Base-by-base conservation (phyloP, 1,140 invertebrate genomes). In the Leptopilina clavipes region DNA sequence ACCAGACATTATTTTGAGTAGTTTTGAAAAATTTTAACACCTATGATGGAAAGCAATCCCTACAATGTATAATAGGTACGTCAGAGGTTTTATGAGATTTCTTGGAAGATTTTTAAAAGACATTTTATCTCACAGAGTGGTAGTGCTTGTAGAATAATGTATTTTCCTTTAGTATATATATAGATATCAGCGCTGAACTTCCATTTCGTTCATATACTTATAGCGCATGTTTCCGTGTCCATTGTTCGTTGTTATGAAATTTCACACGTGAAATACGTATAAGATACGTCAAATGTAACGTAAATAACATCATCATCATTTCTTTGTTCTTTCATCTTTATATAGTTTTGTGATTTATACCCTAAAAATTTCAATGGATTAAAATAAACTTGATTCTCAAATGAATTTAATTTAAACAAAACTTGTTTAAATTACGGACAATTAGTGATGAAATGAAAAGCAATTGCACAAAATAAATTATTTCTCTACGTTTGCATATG, bases 221-320 rank as follows among this genome's bases (percentile, higher is more conserved):
- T 52, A 52, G 48, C n/a, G 2, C n/a, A n/a, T n/a, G n/a, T 52
- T 52, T 52, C 14, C n/a, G 48, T 52, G n/a, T 52, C 14, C 48
- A 52, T 52, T 52, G 48, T 52, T 52, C 48, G 48, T 52, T 48
- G 44, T 48, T 48, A 48, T 48, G 44, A 52, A 52, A 52, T 52
- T 52, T 52, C 48, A 52, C 48, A 52, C 48, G 48, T 52, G 17
- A 52, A 52, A n/a, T 52, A 52, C 14, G n/a, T 52, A 52, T 52
- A 52, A 17, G 14, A 52, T 17, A 52, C n/a, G 5, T n/a, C 14
- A 52, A 17, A 17, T 45, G 43, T 9, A 48, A 17, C 6, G 14
- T 52, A 52, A 52, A 40, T 40, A 40, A 40, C 37, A 40, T 40
- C 37, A 40, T 40, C 37, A 40, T 40, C 37, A 40, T 40, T 40